phyloP scores from a whole-genome alignment of 1,140 invertebrate species.

The Trichogramma pretiosum region DNA sequence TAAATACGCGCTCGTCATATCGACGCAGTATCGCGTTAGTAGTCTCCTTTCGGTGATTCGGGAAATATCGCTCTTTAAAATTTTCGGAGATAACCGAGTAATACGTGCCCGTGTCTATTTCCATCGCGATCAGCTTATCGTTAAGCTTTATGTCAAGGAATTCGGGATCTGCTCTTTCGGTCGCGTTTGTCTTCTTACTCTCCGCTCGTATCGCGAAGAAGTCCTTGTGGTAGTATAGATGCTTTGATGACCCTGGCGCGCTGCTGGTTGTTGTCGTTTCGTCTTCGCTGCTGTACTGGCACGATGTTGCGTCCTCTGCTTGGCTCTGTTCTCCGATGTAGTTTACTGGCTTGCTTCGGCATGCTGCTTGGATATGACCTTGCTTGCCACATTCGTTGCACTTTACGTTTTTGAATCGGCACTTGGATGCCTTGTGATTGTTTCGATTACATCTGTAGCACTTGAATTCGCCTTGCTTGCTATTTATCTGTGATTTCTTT shows the following conservation, averaged over 20 bases:
- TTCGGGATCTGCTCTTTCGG: background rate
- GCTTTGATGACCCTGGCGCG: background rate
- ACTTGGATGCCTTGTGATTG: too few species aligned
- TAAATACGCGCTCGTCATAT: background rate
- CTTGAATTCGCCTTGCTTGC: too few species aligned
- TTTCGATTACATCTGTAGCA: too few species aligned
- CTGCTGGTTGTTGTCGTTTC: background rate
- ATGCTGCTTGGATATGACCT: background rate
- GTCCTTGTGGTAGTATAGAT: background rate
- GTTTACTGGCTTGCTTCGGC: background rate
- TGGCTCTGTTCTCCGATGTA: too few species aligned
- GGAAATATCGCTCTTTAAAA: background rate
- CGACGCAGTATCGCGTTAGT: background rate
- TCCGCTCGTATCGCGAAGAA: background rate
- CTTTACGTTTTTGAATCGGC: background rate
- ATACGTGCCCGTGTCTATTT: constrained; percentile 16
- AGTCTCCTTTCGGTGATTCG: background rate
- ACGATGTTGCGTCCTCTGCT: too few species aligned
- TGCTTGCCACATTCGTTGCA: background rate
- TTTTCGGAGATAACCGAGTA: background rate
- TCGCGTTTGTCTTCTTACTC: background rate
- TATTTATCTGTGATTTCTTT: too few species aligned
- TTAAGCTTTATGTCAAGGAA: constrained; percentile 8
- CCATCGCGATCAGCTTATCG: constrained; percentile 7
- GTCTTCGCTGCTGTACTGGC: background rate